phyloP scores from a whole-genome alignment of 2,113 vertebrate species.

The Tragulus kanchil region DNA sequence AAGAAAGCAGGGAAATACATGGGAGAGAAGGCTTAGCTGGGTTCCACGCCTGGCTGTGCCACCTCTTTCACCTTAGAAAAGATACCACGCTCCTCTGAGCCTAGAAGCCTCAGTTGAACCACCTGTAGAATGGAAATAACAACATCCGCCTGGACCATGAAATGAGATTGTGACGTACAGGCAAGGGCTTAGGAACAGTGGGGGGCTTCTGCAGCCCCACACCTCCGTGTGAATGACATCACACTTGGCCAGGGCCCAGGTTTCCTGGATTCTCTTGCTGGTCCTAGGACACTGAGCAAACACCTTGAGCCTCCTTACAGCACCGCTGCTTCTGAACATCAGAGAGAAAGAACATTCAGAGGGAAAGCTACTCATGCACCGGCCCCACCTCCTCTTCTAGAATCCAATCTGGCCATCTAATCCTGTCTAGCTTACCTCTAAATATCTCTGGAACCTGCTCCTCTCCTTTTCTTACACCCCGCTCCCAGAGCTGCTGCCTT shows the following conservation, averaged over 20 bases:
- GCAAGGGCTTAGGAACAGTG: background rate
- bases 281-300: slow-evolving; percentile 6
- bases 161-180: background rate
- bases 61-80: background rate
- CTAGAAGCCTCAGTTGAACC: background rate
- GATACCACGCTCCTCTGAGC: background rate
- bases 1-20: background rate
- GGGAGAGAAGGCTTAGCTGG: background rate
- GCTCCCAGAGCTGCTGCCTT: background rate
- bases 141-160: background rate
- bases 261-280: slow-evolving; percentile 2
- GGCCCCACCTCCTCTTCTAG: background rate
- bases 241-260: background rate
- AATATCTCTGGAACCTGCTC: background rate
- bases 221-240: background rate
- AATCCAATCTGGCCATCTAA: background rate
- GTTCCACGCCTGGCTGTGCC: background rate
- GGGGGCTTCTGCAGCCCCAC: background rate
- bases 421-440: background rate
- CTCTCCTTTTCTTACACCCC: background rate
- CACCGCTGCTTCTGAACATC: background rate
- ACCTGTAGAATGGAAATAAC: slow-evolving; percentile 22
- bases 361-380: background rate
- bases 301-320: background rate
- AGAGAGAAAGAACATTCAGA: background rate